Percentiles rank a stretch among this genome's conserved stretches.
Evolutionary conservation across 2,888 invertebrate species (phyloP).

Genomic region (Rhorus exstirpatorius): DNA sequence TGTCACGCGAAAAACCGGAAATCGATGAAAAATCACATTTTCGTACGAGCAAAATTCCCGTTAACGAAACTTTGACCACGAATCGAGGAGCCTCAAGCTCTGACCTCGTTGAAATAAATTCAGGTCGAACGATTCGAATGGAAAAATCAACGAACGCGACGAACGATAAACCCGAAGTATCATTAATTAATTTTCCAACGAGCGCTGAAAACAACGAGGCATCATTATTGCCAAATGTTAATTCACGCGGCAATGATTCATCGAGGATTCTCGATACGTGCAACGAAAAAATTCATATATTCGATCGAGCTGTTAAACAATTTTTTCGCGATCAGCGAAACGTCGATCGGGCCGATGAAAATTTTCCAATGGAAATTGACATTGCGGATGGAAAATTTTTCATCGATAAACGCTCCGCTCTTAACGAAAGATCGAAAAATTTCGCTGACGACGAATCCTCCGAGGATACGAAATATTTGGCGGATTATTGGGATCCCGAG

Average conservation of each 20-base stretch:
- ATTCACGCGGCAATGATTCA: neutral
- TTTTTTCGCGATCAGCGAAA: conserved; percentile 44
- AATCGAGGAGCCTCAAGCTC: conserved; percentile 39
- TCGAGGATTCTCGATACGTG: conserved; percentile 7
- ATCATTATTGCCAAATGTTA: neutral
- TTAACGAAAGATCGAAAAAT: conserved; percentile 26
- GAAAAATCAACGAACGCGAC: conserved; percentile 48
- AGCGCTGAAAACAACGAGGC: conserved; percentile 26
- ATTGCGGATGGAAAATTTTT: neutral
- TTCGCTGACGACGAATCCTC: neutral
- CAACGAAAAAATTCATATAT: conserved; percentile 27
- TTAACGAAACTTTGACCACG: conserved; percentile 32
- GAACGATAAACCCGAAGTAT: conserved; percentile 29
- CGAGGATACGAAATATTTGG: neutral
- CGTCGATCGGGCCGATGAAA: neutral
- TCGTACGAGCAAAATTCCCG: neutral
- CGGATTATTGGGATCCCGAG: conserved; percentile 49
- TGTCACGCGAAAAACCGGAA: conserved; percentile 38
- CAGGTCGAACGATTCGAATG: conserved; percentile 57
- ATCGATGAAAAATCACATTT: conserved; percentile 34
- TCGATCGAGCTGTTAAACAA: conserved; percentile 51
- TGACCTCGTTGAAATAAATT: conserved; percentile 68
- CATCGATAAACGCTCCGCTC: too few relatives aligned
- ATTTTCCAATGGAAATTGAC: conserved; percentile 9
- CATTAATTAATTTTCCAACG: conserved; percentile 68